Conservation (phyloP, 2,113 vertebrate genomes). For the Syngnathus floridae region DNA sequence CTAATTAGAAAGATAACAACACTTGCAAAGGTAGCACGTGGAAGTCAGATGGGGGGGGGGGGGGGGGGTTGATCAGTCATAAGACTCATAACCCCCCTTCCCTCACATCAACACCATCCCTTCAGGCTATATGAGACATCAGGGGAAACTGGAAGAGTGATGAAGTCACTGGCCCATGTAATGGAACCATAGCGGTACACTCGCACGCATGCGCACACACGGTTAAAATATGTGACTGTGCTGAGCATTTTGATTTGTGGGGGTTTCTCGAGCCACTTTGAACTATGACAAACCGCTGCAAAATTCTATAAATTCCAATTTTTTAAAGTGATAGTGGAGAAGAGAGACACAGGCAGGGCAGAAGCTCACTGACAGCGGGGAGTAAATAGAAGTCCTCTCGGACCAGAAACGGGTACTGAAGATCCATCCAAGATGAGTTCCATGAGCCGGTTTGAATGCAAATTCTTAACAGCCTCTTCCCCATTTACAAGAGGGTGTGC, state of each 20-base stretch:
- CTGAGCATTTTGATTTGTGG: constrained; percentile 17
- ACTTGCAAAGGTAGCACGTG: too few relatives aligned
- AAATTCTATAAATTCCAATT: neutral
- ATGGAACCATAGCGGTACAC: constrained; percentile 59
- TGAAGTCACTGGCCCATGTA: constrained; percentile 68
- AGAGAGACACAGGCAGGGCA: too few relatives aligned
- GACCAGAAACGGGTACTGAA: too few relatives aligned
- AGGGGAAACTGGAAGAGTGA: constrained; percentile 61
- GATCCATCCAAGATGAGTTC: too few relatives aligned
- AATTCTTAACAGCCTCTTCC: too few relatives aligned
- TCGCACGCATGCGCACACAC: constrained; percentile 1
- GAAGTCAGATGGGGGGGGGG: too few relatives aligned
- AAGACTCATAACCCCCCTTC: neutral
- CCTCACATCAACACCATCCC: constrained; percentile 56
- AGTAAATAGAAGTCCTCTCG: too few relatives aligned
- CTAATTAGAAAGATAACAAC: too few relatives aligned
- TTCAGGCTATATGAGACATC: constrained; percentile 61
- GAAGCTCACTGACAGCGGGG: too few relatives aligned
- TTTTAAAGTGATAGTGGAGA: neutral
- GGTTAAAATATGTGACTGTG: constrained; percentile 25
- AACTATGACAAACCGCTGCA: neutral
- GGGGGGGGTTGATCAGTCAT: too few relatives aligned
- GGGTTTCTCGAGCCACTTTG: constrained; percentile 11
- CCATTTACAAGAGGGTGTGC: too few relatives aligned
- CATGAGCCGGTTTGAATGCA: too few relatives aligned